Base-by-base conservation (phyloP, 2,888 invertebrate genomes). In the Deilephila porcellus region DNA sequence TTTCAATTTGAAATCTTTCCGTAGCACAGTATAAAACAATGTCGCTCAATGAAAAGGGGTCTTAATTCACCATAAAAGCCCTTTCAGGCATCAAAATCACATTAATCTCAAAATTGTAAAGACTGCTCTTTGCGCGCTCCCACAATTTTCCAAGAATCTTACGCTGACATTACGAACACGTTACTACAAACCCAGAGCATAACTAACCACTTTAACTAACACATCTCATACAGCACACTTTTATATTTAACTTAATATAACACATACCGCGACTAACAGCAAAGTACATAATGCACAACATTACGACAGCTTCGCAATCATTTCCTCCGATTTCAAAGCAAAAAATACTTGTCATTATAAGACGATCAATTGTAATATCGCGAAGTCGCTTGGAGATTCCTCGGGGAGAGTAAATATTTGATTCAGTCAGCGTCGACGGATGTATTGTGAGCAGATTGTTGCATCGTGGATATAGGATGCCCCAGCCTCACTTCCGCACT, bases 401-500 rank as follows among this genome's bases (percentile, higher is more conserved):
- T 67, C 45, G 45, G 67, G 67, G 25, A 52, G 14, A 25, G 67
- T 67, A 67, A 67, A 67, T 67, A 67, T 67, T 67, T 67, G 25
- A 45, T 67, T 52, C 45, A 67, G 67, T 52, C 52, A 25, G 67
- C 67, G n/a, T 63, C 37, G 67, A 25, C 45, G 32, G 20, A 14
- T 32, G 63, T 53, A 67, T 67, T 52, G 59, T 34, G 56, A 6
- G 45, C n/a, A 37, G 32, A 56, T 56, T 60, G 74, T 70, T 70
- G 71, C 45, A 34, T 29, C 63, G 72, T 71, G 53, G 64, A n/a
- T 74, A 45, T 60, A 63, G 90, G 87, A 84, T 90, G 85, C 85
- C 94, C 95, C 95, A 95, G 91, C 97, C 97, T 97, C 98, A 98
- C 97, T 97, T 97, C 98, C 98, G 97, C 97, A 97, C 97, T 97